A percentile compares a stretch with the other conserved stretches of the same genome.
These are phyloP conservation scores for Nipponacmea schrenckii DNA, from an alignment of 2,888 invertebrate genomes.

Conservation along the genomic window DNA sequence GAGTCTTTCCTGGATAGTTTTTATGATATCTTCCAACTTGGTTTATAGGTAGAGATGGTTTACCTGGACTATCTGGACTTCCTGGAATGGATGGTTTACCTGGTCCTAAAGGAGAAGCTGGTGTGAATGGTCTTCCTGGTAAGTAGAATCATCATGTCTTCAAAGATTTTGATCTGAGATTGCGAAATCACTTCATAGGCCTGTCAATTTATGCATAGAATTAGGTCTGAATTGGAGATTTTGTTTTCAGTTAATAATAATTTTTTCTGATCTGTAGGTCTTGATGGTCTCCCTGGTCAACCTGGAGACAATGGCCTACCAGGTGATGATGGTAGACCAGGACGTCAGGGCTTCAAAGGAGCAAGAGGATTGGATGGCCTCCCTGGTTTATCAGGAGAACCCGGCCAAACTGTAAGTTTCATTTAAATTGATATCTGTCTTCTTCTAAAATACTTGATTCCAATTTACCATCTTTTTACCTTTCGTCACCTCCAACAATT, in stretches of 20 bases:
- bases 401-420: conserved; percentile 23
- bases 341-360: conserved; percentile 35
- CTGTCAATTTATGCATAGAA: too few relatives aligned
- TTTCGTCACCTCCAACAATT: too few relatives aligned
- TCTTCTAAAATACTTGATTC: too few relatives aligned
- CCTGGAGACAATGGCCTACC: conserved; percentile 19
- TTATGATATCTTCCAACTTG: too few relatives aligned
- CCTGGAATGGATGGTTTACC: conserved; percentile 46
- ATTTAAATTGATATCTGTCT: too few relatives aligned
- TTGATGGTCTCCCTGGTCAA: conserved; percentile 53
- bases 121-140: conserved; percentile 11
- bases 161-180: too few relatives aligned
- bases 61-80: conserved; percentile 30
- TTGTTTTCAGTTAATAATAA: too few relatives aligned
- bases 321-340: conserved; percentile 66
- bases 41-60: conserved; percentile 27
- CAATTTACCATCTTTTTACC: too few relatives aligned
- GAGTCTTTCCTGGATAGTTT: too few relatives aligned
- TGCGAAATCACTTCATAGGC: too few relatives aligned
- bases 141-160: background rate
- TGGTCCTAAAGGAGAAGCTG: conserved; percentile 36
- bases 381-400: conserved; percentile 33
- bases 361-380: conserved; percentile 47
- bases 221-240: too few relatives aligned
- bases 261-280: background rate